A percentile compares a stretch with the other conserved stretches of the same genome.
phyloP scores from a whole-genome alignment of 2,888 invertebrate species.

The Entomobrya proxima region DNA sequence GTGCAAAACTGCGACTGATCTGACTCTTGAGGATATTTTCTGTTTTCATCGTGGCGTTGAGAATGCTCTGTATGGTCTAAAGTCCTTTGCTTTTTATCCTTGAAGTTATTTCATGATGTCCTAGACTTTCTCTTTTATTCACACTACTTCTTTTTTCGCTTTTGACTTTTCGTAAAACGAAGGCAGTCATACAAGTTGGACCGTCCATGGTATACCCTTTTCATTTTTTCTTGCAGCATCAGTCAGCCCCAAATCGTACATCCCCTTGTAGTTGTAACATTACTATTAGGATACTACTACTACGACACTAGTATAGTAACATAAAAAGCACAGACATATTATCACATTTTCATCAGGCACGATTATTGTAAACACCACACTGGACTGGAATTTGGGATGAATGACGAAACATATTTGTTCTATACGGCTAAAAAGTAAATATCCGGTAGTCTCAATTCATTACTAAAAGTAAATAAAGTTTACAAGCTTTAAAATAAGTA shows the following conservation, averaged over 20 bases:
- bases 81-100: constrained; percentile 43
- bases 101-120: constrained; percentile 55
- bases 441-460: no score
- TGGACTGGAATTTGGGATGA: no score
- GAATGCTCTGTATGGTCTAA: background rate
- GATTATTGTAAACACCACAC: no score
- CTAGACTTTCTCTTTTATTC: constrained; percentile 19
- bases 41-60: constrained; percentile 45
- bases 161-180: constrained; percentile 50
- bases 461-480: no score
- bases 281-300: no score
- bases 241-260: no score
- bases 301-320: no score
- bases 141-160: constrained; percentile 28
- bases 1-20: constrained; percentile 49
- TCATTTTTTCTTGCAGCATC: background rate
- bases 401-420: no score
- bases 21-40: constrained; percentile 64
- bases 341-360: no score
- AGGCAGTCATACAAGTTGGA: constrained; percentile 24
- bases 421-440: no score
- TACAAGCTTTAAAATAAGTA: no score
- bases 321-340: no score
- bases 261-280: background rate
- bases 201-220: background rate